Conservation (phyloP, 2,888 invertebrate genomes). For the Meliscaeva auricollis region DNA sequence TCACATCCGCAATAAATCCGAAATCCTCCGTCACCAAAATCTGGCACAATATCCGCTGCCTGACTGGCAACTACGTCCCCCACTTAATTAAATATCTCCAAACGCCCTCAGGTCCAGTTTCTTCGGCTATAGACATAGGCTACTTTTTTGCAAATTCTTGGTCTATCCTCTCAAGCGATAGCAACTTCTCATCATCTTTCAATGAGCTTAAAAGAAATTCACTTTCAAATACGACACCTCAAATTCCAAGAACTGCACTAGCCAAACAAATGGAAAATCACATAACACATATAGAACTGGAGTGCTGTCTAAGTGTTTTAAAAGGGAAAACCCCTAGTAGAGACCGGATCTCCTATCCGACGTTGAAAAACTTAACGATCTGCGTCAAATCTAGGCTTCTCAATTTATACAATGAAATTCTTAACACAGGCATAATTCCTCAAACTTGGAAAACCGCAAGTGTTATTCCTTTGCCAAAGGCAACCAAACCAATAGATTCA, state of each 20-base stretch:
- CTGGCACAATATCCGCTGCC: not conserved
- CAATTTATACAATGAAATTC: not conserved
- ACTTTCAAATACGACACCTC: not conserved
- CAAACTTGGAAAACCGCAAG: not conserved
- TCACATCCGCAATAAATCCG: not conserved
- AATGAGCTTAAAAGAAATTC: not conserved
- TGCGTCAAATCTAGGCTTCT: not conserved
- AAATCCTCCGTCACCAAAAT: not conserved
- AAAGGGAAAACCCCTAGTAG: not conserved
- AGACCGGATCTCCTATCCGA: not conserved
- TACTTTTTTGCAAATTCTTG: not conserved
- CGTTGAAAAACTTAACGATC: not conserved
- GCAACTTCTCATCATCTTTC: not conserved
- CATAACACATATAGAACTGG: not conserved
- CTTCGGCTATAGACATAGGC: not conserved
- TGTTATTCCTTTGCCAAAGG: not conserved
- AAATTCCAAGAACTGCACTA: accelerated
- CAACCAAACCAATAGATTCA: not conserved
- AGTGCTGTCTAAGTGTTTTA: not conserved
- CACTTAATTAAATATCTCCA: not conserved
- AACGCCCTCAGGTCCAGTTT: not conserved
- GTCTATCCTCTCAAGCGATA: not conserved
- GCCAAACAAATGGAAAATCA: not conserved
- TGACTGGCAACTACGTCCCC: not conserved
- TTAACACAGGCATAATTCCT: not conserved